phyloP scores from a whole-genome alignment of 2,113 vertebrate species.

The Pelvicachromis taeniatus region DNA sequence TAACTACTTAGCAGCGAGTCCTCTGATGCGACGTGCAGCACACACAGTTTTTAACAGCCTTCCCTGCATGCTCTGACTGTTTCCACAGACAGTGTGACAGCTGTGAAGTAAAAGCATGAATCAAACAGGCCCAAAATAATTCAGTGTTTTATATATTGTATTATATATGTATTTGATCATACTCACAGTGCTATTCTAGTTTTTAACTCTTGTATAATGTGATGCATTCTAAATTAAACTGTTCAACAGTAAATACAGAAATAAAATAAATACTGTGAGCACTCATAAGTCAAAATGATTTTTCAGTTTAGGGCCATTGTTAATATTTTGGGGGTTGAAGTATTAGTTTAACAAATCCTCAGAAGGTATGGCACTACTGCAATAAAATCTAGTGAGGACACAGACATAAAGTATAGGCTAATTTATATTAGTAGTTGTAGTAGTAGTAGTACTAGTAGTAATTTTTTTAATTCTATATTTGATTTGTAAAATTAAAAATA shows the following conservation, averaged over 20 bases:
- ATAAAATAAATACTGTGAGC: neutral
- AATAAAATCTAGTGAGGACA: neutral
- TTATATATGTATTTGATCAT: neutral
- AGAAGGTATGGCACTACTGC: neutral
- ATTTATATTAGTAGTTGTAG: accelerated
- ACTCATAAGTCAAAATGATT: neutral
- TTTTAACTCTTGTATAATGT: neutral
- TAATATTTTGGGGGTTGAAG: neutral
- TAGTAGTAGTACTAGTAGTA: too few species aligned
- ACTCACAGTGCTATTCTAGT: neutral
- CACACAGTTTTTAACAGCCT: neutral
- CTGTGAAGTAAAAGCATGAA: neutral
- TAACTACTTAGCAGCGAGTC: neutral
- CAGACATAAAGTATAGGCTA: neutral
- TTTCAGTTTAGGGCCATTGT: too few species aligned
- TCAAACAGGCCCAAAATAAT: neutral
- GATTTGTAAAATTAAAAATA: neutral
- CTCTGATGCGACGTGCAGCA: neutral
- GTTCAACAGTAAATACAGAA: neutral
- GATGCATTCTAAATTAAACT: neutral
- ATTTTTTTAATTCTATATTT: neutral
- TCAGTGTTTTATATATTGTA: neutral
- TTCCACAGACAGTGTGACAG: slow-evolving; percentile 35
- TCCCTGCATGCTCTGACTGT: slow-evolving; percentile 47
- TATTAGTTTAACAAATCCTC: neutral